Evolutionary conservation across 2,113 vertebrate genomes (phyloP), one percentile per base, ranked within the genome.

Genomic region (Chloropsis hardwickii): DNA sequence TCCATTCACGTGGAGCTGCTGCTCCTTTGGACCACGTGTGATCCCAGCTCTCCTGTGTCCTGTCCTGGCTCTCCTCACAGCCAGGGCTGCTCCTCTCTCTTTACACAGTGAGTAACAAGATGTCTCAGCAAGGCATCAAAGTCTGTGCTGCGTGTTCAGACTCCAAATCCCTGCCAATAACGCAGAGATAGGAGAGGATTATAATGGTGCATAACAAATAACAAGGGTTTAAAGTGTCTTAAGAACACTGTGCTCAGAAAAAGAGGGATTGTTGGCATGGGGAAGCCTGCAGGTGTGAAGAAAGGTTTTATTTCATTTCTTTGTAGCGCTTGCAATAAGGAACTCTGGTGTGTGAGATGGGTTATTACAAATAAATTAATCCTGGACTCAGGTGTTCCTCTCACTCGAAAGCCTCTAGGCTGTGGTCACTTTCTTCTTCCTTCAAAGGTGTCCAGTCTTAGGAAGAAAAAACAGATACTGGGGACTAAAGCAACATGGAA

Each of bases 121-220:
- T 58, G 80, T 83, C 95, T 95, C 83, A 88, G 92, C 64, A 54
- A 90, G 82, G 71, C 81, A 69, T 80, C 11, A 3, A 50, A 86
- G 62, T 47, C 71, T 66, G 69, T 71, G 82, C 92, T 96, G 90
- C 20, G 3, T 90, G 88, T 58, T 95, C 91, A 94, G 96, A 58
- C 86, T 94, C 74, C 91, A 92, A 94, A 97, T 94, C 94, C 86
- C 72, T 93, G 86, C 60, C 94, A 94, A 67, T 97, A 94, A 95
- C 16, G 3, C 88, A 14, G 94, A 90, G 80, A 96, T 83, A 77
- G 90, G 45, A 83, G 58, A 57, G 82, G 86, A 97, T 97, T 96
- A 95, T 39, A 53, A 44, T 44, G 82, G 44, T 86, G 72, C 86
- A 77, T 94, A 93, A 95, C 88, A 96, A 96, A 90, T 90, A 86